Base-by-base conservation (phyloP, 2,113 vertebrate species). In the Campylorhamphus procurvoides region DNA sequence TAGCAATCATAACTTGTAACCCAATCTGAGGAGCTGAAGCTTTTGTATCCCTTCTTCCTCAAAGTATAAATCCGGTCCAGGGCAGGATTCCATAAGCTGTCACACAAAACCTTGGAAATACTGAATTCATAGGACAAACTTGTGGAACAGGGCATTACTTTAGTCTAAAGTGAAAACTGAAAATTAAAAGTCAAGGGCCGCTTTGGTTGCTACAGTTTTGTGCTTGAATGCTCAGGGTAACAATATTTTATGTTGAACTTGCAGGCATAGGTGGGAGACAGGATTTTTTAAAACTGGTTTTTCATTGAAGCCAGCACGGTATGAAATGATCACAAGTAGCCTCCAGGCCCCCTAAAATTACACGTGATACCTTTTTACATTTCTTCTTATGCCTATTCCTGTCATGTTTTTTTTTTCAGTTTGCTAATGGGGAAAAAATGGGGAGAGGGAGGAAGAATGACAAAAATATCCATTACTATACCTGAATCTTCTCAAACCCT, bases 381-480 rank as follows among this genome's bases (percentile, higher is more conserved):
- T 94, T 59, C 49, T 60, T 94, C 47, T 85, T 25, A 35, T 49
- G 22, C 4, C 7, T 42, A 3, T 56, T 42, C 14, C 22, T 19
- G 10, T 37, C 16, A 42, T 8, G 7, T 12, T 6, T 27, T 50
- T 73, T 73, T 10, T 75, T 71, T 53, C 27, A 35, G 27, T 9
- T 63, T 72, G 3, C 8, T 75, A 15, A 25, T 50, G 16, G 3
- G 6, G 10, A 24, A 53, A 37, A 67, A 44, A 18, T 8, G 16
- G 3, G 3, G 2, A 5, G 14, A 20, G 2, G 11, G 4, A 13
- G 4, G 7, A 12, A 55, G 28, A 37, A 9, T 42, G 20, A 40
- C 31, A 79, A 37, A 80, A 66, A 35, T 47, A 60, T 24, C 40
- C 12, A 12, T 10, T 5, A 27, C 3, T 53, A 52, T 27, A 53